These are phyloP conservation scores for Halcyon smyrnensis DNA, from an alignment of 2,797 vertebrate species.

Conservation along the genomic window DNA sequence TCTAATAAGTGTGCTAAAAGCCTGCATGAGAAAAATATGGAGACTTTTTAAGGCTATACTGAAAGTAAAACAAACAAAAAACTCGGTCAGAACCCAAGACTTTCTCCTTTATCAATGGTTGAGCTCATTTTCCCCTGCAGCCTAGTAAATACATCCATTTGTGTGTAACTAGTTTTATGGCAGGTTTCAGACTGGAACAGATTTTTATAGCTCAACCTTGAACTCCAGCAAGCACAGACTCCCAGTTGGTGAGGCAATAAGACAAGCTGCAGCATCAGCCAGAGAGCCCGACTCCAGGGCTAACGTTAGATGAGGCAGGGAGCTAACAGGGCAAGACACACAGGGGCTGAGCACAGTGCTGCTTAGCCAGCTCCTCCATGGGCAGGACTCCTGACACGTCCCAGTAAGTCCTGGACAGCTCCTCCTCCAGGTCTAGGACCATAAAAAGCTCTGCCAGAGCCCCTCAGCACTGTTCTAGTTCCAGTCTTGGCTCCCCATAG, in stretches of 20 bases:
- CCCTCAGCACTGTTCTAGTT: background rate
- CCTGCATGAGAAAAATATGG: background rate
- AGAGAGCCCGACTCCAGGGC: background rate
- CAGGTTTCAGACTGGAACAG: background rate
- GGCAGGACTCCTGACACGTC: background rate
- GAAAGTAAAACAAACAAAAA: background rate
- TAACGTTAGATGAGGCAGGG: background rate
- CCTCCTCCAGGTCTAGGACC: background rate
- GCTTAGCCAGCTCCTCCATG: background rate
- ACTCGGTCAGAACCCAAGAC: background rate
- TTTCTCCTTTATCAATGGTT: background rate
- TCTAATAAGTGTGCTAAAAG: background rate
- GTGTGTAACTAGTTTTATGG: background rate
- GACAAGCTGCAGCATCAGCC: background rate
- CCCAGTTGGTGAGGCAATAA: background rate
- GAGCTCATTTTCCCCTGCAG: background rate
- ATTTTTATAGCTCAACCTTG: conserved; percentile 20
- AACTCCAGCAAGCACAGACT: background rate
- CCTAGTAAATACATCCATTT: background rate
- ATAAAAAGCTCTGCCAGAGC: background rate
- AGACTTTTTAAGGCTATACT: background rate
- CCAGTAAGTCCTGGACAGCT: background rate
- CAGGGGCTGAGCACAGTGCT: background rate
- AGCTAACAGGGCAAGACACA: background rate
- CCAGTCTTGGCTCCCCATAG: background rate